Base-by-base conservation (phyloP, 2,888 invertebrate species). In the Macrophya annulata region DNA sequence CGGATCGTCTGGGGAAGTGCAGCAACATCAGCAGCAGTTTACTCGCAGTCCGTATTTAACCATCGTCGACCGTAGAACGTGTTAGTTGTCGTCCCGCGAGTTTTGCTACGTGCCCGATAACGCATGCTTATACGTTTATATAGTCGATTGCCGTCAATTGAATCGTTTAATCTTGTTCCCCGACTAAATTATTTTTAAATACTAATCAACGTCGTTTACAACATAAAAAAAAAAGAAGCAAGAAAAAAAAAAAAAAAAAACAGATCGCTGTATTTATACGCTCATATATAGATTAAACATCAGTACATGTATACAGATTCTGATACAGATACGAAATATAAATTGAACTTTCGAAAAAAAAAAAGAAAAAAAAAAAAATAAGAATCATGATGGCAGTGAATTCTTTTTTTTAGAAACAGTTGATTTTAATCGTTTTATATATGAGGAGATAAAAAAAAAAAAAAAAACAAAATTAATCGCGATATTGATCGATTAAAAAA, bases 61-160 rank as follows among this genome's bases (percentile, higher is more conserved):
- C 72, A 31, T n/a, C 72, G n/a, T 45, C 12, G 31, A 31, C 31
- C 43, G 68, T 68, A 37, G 31, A 68, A 37, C 43, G 72, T 17
- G 55, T 55, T 1, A 6, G 55, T n/a, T n/a, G 55, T 17, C 43
- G 81, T 62, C 51, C 37, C 48, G 55, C 48, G 72, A 74, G 45
- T 25, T 74, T 45, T 25, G 25, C 72, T 71, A 9, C n/a, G 45
- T 43, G 45, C 45, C 55, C 31, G 25, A 31, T n/a, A 51, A 17
- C 55, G 10, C 4, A 17, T 25, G 17, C 6, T 51, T 37, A 55
- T 37, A 55, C 72, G 55, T 77, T 45, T n/a, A n/a, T n/a, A n/a
- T n/a, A 40, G 17, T 62, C 62, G 59, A 59, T 81, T 81, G 43
- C 40, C 81, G 21, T 81, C 81, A 81, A 81, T 79, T 79, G 43